Evolutionary conservation across 2,113 vertebrate genomes (phyloP).

Genomic region (Heterocephalus glaber): DNA sequence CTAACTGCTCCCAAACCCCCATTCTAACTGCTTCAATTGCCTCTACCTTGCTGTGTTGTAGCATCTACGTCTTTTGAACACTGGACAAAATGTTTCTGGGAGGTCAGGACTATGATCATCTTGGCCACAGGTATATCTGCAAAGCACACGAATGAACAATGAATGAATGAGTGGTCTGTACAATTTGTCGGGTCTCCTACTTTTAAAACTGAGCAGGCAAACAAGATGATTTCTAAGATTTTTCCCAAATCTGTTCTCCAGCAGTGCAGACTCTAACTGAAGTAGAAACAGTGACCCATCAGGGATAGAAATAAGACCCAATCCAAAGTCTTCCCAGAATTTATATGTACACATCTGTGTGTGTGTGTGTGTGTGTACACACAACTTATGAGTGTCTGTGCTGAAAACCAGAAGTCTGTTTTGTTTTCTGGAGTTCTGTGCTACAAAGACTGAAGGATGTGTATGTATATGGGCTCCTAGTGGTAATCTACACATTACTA

Average conservation of each 20-base stretch:
- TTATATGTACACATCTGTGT: not conserved
- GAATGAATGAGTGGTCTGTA: not conserved
- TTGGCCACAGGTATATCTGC: not conserved
- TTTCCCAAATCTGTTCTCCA: not conserved
- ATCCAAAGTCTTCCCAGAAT: not conserved
- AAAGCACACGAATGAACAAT: not conserved
- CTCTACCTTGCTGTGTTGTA: not conserved
- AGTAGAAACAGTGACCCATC: not conserved
- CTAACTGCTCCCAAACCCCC: not conserved
- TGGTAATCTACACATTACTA: not conserved
- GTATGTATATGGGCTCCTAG: not conserved
- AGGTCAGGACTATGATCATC: not conserved
- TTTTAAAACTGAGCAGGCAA: not conserved
- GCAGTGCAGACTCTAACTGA: not conserved
- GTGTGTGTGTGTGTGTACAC: not conserved
- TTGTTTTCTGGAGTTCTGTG: not conserved
- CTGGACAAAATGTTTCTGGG: not conserved
- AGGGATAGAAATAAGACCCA: not conserved
- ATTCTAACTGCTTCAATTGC: not conserved
- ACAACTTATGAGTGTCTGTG: not conserved
- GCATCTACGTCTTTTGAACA: not conserved
- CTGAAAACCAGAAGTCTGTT: not conserved
- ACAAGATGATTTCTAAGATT: not conserved
- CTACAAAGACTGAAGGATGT: not conserved
- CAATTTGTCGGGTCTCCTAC: not conserved